Base-by-base conservation (phyloP, 1,140 invertebrate genomes). In the Cyclargus thomasi region DNA sequence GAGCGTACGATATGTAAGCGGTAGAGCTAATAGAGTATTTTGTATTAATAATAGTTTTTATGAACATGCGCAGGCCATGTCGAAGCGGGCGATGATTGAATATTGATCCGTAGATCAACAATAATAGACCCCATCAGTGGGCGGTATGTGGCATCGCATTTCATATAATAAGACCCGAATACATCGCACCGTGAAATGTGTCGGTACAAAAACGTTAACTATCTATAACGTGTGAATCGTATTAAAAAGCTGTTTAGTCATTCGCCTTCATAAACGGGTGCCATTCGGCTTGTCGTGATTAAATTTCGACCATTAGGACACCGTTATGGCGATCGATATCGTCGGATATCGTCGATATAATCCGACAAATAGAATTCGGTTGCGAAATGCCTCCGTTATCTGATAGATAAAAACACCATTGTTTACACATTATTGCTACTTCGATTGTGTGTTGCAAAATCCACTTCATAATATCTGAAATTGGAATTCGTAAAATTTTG, bases 211-310 rank as follows among this genome's bases (percentile, higher is more conserved):
- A 89, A 90, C 84, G 39, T 90, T 86, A 87, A 88, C 85, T 87
- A 86, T 88, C 84, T 89, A 89, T 90, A 89, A 90, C 88, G 86
- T 90, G 88, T 89, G 88, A 90, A 89, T 89, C 85, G 88, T 90
- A 89, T 90, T 90, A 90, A 89, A 90, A 90, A 90, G 79, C 67
- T 89, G 88, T 89, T 88, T 80, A 90, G 88, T 90, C 88, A 90
- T 90, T 76, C 85, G 81, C 71, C 84, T 86, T 88, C 85, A 88
- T 90, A 88, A 90, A 88, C 85, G 86, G 84, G 84, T 89, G 82
- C 81, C 85, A 89, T 88, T 90, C 86, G 82, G 82, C 87, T 88
- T 87, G 83, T 88, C 81, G 86, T 90, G 88, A 90, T 90, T 89
- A 88, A 88, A 90, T 89, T 88, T 87, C 78, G 78, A 85, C 85